Conservation (phyloP, 2,888 invertebrate species). For the Pachymerium ferrugineum region DNA sequence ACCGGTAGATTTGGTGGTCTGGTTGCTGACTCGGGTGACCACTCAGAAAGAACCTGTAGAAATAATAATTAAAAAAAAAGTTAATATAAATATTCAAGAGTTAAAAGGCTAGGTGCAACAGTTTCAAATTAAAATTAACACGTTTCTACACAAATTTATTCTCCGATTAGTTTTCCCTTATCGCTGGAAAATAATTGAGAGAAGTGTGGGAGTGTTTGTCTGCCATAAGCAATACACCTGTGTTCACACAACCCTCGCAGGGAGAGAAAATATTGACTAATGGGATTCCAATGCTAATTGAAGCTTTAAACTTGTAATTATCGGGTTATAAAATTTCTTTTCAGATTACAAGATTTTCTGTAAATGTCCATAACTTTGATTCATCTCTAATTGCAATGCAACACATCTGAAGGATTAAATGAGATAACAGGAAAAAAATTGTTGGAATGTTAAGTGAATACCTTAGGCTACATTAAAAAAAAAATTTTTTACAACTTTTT, state of each 20-base stretch:
- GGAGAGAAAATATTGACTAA: background rate
- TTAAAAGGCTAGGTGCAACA: too few species aligned
- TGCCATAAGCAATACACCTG: background rate
- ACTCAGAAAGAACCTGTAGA: background rate
- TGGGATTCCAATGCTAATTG: background rate
- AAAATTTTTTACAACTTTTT: too few species aligned
- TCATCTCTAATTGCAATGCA: background rate
- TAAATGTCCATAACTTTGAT: background rate
- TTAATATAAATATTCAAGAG: too few species aligned
- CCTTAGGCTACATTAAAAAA: background rate
- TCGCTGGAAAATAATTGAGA: background rate
- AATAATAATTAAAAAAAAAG: too few species aligned
- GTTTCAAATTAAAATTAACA: too few species aligned
- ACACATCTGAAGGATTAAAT: background rate
- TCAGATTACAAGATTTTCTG: background rate
- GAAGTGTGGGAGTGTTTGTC: background rate
- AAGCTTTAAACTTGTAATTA: background rate
- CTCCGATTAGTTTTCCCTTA: background rate
- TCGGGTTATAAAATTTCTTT: background rate
- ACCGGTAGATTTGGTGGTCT: constrained; percentile 34
- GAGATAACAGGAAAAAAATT: too few species aligned
- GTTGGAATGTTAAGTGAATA: constrained; percentile 2
- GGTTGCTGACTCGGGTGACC: background rate
- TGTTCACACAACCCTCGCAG: background rate
- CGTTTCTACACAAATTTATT: too few species aligned